Evolutionary conservation across 2,797 vertebrate species (phyloP).

Genomic region (Odontamblyopus lacepedii): DNA sequence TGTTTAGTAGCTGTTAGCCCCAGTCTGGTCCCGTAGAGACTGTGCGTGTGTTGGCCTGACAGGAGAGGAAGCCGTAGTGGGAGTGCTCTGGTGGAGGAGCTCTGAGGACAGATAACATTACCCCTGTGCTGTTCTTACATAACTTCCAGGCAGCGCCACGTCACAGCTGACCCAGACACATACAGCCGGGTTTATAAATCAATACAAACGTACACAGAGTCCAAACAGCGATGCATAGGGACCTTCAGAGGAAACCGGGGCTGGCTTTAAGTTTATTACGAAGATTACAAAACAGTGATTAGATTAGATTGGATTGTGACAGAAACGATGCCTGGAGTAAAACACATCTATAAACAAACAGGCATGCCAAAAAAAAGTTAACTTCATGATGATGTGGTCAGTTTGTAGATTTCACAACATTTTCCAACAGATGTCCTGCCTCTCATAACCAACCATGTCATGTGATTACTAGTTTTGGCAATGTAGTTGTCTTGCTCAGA

Average conservation of each 20-base stretch:
- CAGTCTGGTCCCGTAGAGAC: not conserved
- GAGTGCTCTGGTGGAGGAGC: conserved; percentile 58
- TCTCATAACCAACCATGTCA: not conserved
- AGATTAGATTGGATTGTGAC: not conserved
- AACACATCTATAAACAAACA: not conserved
- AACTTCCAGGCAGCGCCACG: conserved; percentile 72
- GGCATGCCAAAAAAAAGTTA: not conserved
- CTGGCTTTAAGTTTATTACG: conserved; percentile 8
- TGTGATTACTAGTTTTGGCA: not conserved
- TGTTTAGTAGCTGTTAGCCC: not conserved
- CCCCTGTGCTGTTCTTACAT: conserved; percentile 65
- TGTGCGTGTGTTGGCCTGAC: conserved; percentile 28
- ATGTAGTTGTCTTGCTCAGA: not conserved
- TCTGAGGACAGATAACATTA: conserved; percentile 72
- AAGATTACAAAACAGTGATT: conserved; percentile 1
- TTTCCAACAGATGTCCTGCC: not conserved
- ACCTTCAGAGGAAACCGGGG: conserved; percentile 16
- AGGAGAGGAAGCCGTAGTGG: conserved; percentile 65
- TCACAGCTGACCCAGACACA: conserved; percentile 61
- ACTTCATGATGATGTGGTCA: not conserved
- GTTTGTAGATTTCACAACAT: not conserved
- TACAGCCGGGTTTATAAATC: conserved; percentile 20
- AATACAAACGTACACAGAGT: conserved; percentile 35
- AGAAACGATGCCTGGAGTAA: not conserved
- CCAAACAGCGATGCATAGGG: conserved; percentile 36